Base-by-base conservation (phyloP, 2,888 invertebrate genomes). In the Sphaerophoria rueppellii region DNA sequence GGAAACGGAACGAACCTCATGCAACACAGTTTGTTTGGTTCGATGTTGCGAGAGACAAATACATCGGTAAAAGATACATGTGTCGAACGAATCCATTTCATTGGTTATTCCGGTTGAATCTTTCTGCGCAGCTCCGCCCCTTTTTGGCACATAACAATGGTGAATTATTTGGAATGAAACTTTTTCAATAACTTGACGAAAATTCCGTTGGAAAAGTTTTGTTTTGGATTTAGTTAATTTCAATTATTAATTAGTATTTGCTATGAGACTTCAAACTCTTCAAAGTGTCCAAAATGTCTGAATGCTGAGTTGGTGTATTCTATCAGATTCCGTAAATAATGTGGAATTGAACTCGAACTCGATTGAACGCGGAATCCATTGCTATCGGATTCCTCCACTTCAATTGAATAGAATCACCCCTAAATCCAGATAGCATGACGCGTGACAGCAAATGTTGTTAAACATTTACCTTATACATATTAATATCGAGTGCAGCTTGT, bases 41-140 rank as follows among this genome's bases (percentile, higher is more conserved):
- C 54, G 63, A 71, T 14, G 63, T 46, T 63, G 80, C 32, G 40
- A 0, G 43, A 24, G 55, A 48, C 14, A 4, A n/a, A 65, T 35
- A 12, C 63, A 9, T 14, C 6, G 4, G 35, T 6, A 75, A n/a
- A 69, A 50, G 14, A 12, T 48, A 63, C 35, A 16, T 65, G 37
- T 52, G 34, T 60, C 43, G 58, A 34, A 16, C 16, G 16, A 43
- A 14, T 34, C 16, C 34, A 6, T 67, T 48, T 71, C 5, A 83
- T 83, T 83, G 83, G 83, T 9, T 61, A 76, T 32, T n/a, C 12
- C 6, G 3, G 2, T 9, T n/a, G 11, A 67, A 55, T 37, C 58
- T 24, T 69, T 50, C 63, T 54, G 55, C 61, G 35, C 43, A 61
- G 71, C 83, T 75, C 83, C 83, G 54, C 83, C 83, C 48, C 67